A percentile compares a stretch with the other conserved stretches of the same genome.
phyloP scores from a whole-genome alignment of 1,140 invertebrate genomes.

The Pseudomyrmex pallidus region DNA sequence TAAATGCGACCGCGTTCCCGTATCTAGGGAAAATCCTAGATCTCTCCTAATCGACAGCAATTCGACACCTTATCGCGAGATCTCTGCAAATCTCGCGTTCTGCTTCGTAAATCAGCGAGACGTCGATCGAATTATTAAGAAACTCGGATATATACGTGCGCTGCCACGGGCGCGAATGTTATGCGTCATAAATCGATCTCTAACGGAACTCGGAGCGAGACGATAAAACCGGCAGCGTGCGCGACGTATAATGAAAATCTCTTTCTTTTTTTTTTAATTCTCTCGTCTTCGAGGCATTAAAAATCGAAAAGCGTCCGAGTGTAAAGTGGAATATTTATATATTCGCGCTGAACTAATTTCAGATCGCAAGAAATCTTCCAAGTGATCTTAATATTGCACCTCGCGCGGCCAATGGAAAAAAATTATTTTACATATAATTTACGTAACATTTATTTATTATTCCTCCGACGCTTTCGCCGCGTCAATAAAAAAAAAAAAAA shows the following conservation, averaged over 20 bases:
- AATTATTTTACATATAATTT: too few relatives aligned
- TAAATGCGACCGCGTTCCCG: slow-evolving; percentile 7
- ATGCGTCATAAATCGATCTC: slow-evolving; percentile 52
- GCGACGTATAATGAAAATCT: slow-evolving; percentile 34
- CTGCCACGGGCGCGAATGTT: slow-evolving; percentile 4
- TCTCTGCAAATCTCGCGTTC: slow-evolving; percentile 9
- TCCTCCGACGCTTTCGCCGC: slow-evolving; percentile 2
- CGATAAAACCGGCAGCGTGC: slow-evolving; percentile 36
- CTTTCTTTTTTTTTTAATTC: too few relatives aligned
- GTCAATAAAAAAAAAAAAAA: slow-evolving; percentile 51
- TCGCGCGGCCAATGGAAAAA: too few relatives aligned
- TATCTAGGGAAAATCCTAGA: background rate
- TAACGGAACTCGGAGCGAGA: slow-evolving; percentile 44
- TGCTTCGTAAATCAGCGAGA: slow-evolving; percentile 50
- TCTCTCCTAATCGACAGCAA: slow-evolving; percentile 45
- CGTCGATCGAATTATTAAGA: slow-evolving; percentile 55
- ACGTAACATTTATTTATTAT: too few relatives aligned
- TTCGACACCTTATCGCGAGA: slow-evolving; percentile 17
- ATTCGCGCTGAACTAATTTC: background rate
- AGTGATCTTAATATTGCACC: too few relatives aligned
- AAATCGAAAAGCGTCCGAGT: too few relatives aligned
- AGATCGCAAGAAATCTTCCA: background rate
- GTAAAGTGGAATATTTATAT: slow-evolving; percentile 2
- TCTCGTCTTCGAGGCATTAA: too few relatives aligned
- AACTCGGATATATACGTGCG: slow-evolving; percentile 8